Evolutionary conservation across 2,888 invertebrate species (phyloP).

Genomic region (Acronicta leporina): DNA sequence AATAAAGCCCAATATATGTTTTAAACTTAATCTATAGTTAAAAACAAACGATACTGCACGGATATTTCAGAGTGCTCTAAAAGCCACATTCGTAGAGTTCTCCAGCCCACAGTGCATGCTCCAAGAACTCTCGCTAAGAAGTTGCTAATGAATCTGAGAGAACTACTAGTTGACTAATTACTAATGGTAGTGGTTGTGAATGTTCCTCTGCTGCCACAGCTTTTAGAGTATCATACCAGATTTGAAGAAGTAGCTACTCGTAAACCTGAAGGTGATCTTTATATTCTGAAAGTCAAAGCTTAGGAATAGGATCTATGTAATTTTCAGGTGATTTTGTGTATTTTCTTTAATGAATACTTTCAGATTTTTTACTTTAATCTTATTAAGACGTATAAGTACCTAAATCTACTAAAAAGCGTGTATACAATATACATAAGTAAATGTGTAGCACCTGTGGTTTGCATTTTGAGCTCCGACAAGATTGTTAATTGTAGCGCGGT

Average conservation of each 20-base stretch:
- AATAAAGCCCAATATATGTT: too few relatives aligned
- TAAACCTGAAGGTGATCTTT: constrained; percentile 7
- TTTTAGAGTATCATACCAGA: constrained; percentile 18
- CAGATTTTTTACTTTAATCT: background rate
- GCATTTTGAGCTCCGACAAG: background rate
- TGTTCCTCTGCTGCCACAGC: constrained; percentile 5
- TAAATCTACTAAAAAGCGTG: background rate
- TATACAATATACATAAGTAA: background rate
- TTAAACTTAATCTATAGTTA: background rate
- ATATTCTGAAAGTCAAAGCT: too few relatives aligned
- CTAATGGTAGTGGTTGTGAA: constrained; percentile 11
- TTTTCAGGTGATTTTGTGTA: too few relatives aligned
- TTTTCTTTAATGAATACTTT: too few relatives aligned
- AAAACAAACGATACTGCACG: background rate
- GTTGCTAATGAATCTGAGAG: constrained; percentile 21
- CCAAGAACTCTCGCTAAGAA: constrained; percentile 4
- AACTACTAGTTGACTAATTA: constrained; percentile 26
- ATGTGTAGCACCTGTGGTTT: background rate
- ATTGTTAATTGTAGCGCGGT: constrained; percentile 1
- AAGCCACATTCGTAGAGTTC: background rate
- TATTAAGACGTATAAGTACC: too few relatives aligned
- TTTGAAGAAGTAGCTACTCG: constrained; percentile 6
- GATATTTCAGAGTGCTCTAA: background rate
- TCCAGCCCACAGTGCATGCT: background rate
- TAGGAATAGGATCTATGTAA: too few relatives aligned